phyloP scores from a whole-genome alignment of 2,797 vertebrate species.

The Lycodopsis pacificus region DNA sequence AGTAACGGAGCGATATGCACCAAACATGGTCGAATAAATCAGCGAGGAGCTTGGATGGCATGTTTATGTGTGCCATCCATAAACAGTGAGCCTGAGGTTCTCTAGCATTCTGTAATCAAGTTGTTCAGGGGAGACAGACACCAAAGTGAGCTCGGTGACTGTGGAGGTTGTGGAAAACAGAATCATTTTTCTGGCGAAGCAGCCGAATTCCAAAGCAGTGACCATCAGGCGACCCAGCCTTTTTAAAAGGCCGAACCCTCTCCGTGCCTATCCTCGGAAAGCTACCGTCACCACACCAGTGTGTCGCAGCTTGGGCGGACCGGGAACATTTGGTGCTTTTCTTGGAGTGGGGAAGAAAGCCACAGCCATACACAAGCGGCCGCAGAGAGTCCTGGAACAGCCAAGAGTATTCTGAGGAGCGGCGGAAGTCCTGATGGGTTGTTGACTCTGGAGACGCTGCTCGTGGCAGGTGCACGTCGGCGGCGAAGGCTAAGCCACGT shows the following conservation, averaged over 20 bases:
- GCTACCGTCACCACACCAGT: constrained; percentile 64
- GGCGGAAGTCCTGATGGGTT: constrained; percentile 56
- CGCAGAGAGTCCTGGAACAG: constrained; percentile 43
- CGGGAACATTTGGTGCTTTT: constrained; percentile 73
- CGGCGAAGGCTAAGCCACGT: constrained; percentile 44
- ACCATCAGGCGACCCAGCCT: constrained; percentile 37
- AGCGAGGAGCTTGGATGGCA: constrained; percentile 56
- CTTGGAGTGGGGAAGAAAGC: constrained; percentile 53
- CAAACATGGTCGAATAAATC: constrained; percentile 69
- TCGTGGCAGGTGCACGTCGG: constrained; percentile 62
- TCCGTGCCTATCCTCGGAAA: constrained; percentile 57
- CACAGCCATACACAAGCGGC: constrained; percentile 59
- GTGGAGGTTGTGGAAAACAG: constrained; percentile 23
- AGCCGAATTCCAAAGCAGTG: constrained; percentile 60
- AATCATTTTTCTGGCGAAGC: constrained; percentile 44
- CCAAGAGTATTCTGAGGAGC: constrained; percentile 72
- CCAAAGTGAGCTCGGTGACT: constrained; percentile 24
- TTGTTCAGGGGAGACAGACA: constrained; percentile 35
- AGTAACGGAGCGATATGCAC: constrained; percentile 59
- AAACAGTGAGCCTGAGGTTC: constrained; percentile 65
- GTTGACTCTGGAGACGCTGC: constrained; percentile 59
- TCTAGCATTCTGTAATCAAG: constrained; percentile 72
- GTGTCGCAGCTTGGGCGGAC: constrained; percentile 44
- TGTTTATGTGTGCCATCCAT: constrained; percentile 72
- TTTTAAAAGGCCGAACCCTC: constrained; percentile 29